phyloP scores from a whole-genome alignment of 1,140 invertebrate genomes.

The Plodia interpunctella region DNA sequence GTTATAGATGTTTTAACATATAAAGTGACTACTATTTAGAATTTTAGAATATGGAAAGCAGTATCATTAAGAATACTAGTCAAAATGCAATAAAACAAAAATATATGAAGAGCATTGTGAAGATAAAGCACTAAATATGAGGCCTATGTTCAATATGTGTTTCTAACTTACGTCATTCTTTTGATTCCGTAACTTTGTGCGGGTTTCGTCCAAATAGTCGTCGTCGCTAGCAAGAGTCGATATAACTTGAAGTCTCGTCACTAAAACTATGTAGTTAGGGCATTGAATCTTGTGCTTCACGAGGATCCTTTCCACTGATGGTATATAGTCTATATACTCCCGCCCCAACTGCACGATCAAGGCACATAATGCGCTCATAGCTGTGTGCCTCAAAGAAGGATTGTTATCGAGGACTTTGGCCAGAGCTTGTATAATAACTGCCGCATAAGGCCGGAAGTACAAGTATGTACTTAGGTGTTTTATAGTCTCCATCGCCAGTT shows the following conservation, averaged over 20 bases:
- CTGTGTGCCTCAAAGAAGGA: constrained; percentile 85
- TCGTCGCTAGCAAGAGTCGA: constrained; percentile 84
- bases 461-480: constrained; percentile 92
- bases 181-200: constrained; percentile 56
- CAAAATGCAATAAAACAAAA: too few relatives aligned
- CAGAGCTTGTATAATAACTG: constrained; percentile 94
- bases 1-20: neutral
- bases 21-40: too few relatives aligned
- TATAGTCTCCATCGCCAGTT: constrained; percentile 92
- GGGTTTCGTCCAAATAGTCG: constrained; percentile 79
- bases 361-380: constrained; percentile 94
- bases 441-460: constrained; percentile 94
- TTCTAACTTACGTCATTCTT: constrained; percentile 63
- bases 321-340: constrained; percentile 95
- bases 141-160: too few relatives aligned
- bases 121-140: neutral
- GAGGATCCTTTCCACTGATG: constrained; percentile 91
- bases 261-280: constrained; percentile 87
- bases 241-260: constrained; percentile 83
- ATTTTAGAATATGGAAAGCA: too few relatives aligned
- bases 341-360: constrained; percentile 92
- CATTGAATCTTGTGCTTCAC: constrained; percentile 90
- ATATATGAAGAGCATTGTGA: too few relatives aligned
- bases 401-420: constrained; percentile 88
- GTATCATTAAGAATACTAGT: too few relatives aligned